A percentile compares a stretch with the other conserved stretches of the same genome.
These are phyloP conservation scores for Hypocryptadius cinnamomeus DNA, from an alignment of 2,113 vertebrate genomes.

Conservation along the genomic window DNA sequence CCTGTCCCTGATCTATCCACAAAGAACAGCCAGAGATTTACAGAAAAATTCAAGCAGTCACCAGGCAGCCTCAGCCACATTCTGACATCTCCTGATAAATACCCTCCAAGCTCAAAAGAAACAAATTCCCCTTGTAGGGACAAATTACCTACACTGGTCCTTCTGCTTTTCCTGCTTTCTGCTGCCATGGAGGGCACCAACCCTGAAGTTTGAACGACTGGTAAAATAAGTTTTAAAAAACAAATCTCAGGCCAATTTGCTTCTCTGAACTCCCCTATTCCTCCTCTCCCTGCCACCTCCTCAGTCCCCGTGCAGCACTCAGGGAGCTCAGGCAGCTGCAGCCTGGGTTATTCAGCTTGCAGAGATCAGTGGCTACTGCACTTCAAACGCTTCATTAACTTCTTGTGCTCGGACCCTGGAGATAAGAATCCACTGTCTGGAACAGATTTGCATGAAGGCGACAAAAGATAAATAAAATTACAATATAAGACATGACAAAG, in stretches of 20 bases:
- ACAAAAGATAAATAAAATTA: not conserved
- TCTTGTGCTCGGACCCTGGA: not conserved
- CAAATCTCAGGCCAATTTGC: not conserved
- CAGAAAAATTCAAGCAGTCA: not conserved
- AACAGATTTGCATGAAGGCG: not conserved
- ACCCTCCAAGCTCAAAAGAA: not conserved
- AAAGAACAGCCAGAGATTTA: not conserved
- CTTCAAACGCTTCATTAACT: slow-evolving; percentile 7
- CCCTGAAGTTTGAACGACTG: not conserved
- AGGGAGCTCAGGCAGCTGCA: not conserved
- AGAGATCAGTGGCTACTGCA: not conserved
- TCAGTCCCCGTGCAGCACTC: not conserved
- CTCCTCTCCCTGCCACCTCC: not conserved
- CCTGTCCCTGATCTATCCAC: not conserved
- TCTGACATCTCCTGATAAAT: not conserved
- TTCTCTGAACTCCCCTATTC: not conserved
- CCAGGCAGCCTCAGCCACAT: not conserved
- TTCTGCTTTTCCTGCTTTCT: not conserved
- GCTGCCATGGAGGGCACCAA: not conserved
- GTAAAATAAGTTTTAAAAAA: not conserved
- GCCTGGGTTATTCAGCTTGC: not conserved
- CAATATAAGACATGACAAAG: not conserved
- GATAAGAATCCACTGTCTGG: not conserved
- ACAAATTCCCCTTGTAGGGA: not conserved
- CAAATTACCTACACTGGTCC: not conserved